Evolutionary conservation across 2,113 vertebrate genomes (phyloP).

Genomic region (Tragelaphus scriptus): DNA sequence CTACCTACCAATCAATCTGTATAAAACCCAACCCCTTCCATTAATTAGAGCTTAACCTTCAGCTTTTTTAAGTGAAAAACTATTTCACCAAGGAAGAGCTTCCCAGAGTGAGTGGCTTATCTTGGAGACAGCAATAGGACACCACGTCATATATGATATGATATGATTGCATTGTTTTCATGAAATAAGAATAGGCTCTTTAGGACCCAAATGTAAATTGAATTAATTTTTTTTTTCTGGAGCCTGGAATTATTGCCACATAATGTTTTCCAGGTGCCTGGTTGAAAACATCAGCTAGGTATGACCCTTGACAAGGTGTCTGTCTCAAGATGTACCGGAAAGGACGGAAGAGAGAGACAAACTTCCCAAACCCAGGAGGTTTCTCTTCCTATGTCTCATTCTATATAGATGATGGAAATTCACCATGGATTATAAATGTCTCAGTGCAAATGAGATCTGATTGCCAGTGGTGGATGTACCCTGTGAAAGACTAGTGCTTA

Average conservation of each 20-base stretch:
- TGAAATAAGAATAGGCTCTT: neutral
- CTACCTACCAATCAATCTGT: conserved; percentile 35
- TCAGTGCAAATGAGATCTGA: conserved; percentile 32
- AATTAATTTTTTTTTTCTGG: neutral
- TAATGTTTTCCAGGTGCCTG: neutral
- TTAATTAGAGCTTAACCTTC: conserved; percentile 52
- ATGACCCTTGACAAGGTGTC: neutral
- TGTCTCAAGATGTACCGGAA: neutral
- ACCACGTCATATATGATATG: neutral
- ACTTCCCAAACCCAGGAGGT: neutral
- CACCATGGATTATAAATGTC: conserved; percentile 28
- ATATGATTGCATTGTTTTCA: neutral
- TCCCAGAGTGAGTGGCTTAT: conserved; percentile 8
- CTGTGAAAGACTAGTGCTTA: neutral
- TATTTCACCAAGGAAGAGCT: conserved; percentile 22
- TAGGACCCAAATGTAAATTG: neutral
- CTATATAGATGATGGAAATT: conserved; percentile 22
- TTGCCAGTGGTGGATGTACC: neutral
- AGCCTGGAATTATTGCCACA: neutral
- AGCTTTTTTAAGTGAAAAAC: conserved; percentile 44
- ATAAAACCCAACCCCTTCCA: conserved; percentile 21
- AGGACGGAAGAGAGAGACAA: neutral
- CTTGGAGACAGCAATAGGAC: neutral
- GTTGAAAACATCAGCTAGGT: neutral
- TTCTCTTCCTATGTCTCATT: neutral